Conservation (phyloP, 2,888 invertebrate species). For the Osedax frankpressi region DNA sequence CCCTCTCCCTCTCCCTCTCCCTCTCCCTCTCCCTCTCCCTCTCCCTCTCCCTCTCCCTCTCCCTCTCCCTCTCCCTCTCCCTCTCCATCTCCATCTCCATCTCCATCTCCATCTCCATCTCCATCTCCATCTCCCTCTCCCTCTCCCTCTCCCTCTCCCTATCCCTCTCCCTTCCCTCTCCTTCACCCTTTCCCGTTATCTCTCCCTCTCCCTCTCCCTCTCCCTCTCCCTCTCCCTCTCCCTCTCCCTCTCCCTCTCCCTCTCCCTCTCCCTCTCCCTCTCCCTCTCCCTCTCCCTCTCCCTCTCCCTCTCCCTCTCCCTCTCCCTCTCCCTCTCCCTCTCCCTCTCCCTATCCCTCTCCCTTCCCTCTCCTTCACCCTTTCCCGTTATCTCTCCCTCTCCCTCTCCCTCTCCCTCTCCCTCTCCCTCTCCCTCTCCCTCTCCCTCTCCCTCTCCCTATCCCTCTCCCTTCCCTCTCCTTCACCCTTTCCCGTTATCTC, state of each 20-base stretch:
- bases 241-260: not conserved
- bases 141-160: not conserved
- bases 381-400: not conserved
- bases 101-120: too few species aligned
- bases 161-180: not conserved
- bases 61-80: too few species aligned
- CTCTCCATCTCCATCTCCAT: too few species aligned
- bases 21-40: not conserved
- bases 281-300: not conserved
- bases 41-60: too few species aligned
- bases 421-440: not conserved
- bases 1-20: not conserved
- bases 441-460: not conserved
- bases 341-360: not conserved
- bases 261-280: not conserved
- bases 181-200: not conserved
- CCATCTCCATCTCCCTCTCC: not conserved
- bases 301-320: not conserved
- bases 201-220: not conserved
- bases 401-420: not conserved
- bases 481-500: too few species aligned
- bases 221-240: not conserved
- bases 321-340: not conserved
- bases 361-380: not conserved
- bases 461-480: not conserved